Evolutionary conservation across 2,888 invertebrate genomes (phyloP).

Genomic region (Anoplius nigerrimus): DNA sequence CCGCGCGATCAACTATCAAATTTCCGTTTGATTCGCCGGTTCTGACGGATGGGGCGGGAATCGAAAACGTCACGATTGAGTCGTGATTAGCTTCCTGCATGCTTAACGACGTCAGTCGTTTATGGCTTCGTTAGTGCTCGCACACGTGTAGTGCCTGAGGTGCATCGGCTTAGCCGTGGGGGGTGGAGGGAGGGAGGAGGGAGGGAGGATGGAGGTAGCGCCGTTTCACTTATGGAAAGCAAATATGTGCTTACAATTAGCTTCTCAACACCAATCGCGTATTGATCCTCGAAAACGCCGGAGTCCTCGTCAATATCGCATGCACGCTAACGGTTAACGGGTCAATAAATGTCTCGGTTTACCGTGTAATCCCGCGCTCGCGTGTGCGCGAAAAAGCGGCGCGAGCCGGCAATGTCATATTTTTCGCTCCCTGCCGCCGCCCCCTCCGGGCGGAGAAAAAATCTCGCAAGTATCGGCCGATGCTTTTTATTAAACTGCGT

Average conservation of each 20-base stretch:
- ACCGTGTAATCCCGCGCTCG: no score
- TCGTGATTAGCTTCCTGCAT: background rate
- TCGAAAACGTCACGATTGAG: background rate
- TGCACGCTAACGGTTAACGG: no score
- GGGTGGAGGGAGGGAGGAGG: constrained; percentile 13
- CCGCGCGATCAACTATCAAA: no score
- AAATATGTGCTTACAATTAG: constrained; percentile 45
- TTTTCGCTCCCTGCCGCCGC: no score
- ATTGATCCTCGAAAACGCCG: background rate
- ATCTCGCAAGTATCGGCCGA: no score
- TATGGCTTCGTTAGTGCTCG: background rate
- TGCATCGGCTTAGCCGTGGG: background rate
- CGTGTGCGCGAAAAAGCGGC: no score
- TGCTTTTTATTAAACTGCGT: no score
- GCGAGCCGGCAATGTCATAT: no score
- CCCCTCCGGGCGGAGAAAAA: no score
- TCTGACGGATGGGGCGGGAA: background rate
- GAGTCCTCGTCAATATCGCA: no score
- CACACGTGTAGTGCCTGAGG: constrained; percentile 1
- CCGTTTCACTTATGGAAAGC: constrained; percentile 16
- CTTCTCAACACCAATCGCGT: constrained; percentile 37
- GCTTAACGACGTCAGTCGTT: constrained; percentile 17
- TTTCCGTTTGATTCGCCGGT: no score
- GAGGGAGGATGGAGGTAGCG: constrained; percentile 8
- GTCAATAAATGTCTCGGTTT: no score